A percentile compares a stretch with the other conserved stretches of the same genome.
These are phyloP conservation scores for Halichondria panicea DNA, from an alignment of 37 sponge, comb jelly and placozoan genomes.

Conservation along the genomic window DNA sequence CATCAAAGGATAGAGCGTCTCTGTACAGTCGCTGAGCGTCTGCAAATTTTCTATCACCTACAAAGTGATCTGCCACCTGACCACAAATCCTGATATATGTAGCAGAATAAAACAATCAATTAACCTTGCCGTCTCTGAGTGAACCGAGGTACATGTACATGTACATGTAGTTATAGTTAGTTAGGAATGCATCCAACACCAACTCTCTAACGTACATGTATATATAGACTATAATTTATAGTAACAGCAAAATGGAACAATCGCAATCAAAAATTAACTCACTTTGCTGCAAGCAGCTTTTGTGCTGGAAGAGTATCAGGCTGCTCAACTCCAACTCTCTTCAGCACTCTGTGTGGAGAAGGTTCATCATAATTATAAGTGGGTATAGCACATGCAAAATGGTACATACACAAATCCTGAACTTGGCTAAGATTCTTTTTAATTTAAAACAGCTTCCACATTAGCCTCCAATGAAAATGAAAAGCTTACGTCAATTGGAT, in stretches of 20 bases:
- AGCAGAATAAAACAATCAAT: too few species aligned
- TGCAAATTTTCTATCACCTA: constrained; percentile 38
- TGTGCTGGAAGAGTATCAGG: constrained; percentile 47
- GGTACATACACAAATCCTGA: background rate
- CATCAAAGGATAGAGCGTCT: constrained; percentile 71
- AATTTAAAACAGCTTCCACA: background rate
- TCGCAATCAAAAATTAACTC: background rate
- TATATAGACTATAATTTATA: too few species aligned
- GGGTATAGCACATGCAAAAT: background rate
- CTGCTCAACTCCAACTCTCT: constrained; percentile 65
- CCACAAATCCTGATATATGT: constrained; percentile 42
- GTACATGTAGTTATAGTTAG: too few species aligned
- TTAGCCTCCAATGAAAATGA: background rate
- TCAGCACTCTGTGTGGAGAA: constrained; percentile 38
- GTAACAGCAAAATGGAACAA: background rate
- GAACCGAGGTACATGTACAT: too few species aligned
- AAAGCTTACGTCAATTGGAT: constrained; percentile 53
- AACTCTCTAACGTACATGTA: background rate
- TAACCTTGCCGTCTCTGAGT: too few species aligned
- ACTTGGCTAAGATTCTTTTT: background rate
- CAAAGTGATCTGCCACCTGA: constrained; percentile 65
- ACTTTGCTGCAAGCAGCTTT: constrained; percentile 64
- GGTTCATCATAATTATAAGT: background rate
- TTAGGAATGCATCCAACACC: background rate
- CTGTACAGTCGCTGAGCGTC: constrained; percentile 61